Percentiles rank a stretch among this genome's conserved stretches.
Evolutionary conservation across 2,797 vertebrate species (phyloP).

Genomic region (Labroides dimidiatus): DNA sequence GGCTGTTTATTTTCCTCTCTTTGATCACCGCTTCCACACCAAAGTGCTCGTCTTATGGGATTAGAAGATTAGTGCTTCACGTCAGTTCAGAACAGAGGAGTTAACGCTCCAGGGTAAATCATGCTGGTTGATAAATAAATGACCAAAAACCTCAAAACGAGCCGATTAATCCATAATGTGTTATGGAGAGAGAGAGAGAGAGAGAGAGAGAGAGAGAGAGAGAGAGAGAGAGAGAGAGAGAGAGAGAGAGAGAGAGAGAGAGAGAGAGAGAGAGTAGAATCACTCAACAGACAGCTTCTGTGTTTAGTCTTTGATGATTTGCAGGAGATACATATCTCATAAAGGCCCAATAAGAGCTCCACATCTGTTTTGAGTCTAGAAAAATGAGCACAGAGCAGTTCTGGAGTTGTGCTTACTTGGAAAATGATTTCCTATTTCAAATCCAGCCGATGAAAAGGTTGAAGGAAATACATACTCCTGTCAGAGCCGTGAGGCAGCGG

Average conservation of each 20-base stretch:
- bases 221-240: too few species aligned
- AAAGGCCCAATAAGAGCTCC: slow-evolving; percentile 49
- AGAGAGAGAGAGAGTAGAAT: slow-evolving; percentile 44
- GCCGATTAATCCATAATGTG: slow-evolving; percentile 8
- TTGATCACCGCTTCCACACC: slow-evolving; percentile 31
- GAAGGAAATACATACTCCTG: slow-evolving; percentile 62
- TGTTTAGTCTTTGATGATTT: slow-evolving; percentile 60
- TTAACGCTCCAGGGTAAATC: slow-evolving; percentile 4
- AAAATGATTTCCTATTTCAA: slow-evolving; percentile 78
- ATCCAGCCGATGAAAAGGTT: slow-evolving; percentile 61
- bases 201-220: too few species aligned
- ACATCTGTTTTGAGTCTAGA: slow-evolving; percentile 80
- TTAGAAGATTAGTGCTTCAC: slow-evolving; percentile 43
- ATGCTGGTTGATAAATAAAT: slow-evolving; percentile 19
- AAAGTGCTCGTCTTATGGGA: slow-evolving; percentile 46
- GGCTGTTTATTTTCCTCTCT: slow-evolving; percentile 46
- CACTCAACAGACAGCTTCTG: slow-evolving; percentile 47
- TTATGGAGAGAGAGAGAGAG: slow-evolving; percentile 26
- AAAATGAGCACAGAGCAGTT: slow-evolving; percentile 66
- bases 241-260: too few species aligned
- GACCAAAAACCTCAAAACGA: slow-evolving; percentile 13
- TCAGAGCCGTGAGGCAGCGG: slow-evolving; percentile 44
- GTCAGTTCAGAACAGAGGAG: slow-evolving; percentile 16
- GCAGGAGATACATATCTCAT: slow-evolving; percentile 65
- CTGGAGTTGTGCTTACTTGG: slow-evolving; percentile 57